These are phyloP conservation scores for Palaemon carinicauda DNA, from an alignment of 1,140 invertebrate species.

Conservation along the genomic window DNA sequence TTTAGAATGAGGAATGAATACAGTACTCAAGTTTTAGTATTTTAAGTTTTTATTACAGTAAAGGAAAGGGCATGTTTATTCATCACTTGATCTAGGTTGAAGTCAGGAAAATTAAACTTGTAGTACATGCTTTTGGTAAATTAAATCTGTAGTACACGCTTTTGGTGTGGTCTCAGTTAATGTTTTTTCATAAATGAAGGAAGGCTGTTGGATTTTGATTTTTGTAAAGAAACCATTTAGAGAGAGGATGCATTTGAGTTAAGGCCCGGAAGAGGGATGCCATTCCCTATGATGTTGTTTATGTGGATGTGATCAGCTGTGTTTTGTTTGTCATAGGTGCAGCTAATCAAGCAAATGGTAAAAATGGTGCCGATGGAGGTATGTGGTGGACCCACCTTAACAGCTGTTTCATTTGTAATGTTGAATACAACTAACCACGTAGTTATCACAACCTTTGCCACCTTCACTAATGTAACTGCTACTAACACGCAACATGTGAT, in stretches of 20 bases:
- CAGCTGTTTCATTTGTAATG: slow-evolving; percentile 33
- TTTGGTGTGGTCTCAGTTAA: not conserved
- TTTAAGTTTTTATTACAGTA: too few species aligned
- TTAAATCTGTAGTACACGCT: not conserved
- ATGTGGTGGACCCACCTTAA: slow-evolving; percentile 55
- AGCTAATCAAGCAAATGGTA: slow-evolving; percentile 59
- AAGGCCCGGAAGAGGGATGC: slow-evolving; percentile 30
- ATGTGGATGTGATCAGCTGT: slow-evolving; percentile 52
- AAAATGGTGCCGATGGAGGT: slow-evolving; percentile 59
- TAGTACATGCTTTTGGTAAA: slow-evolving; percentile 19
- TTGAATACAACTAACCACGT: slow-evolving; percentile 45
- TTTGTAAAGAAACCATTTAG: not conserved
- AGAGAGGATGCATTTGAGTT: slow-evolving; percentile 5
- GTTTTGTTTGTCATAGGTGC: slow-evolving; percentile 59
- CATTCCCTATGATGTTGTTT: slow-evolving; percentile 37
- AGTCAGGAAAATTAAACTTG: not conserved
- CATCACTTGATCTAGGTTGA: too few species aligned
- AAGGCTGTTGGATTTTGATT: not conserved
- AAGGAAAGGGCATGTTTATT: too few species aligned
- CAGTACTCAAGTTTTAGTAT: too few species aligned
- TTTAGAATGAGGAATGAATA: too few species aligned
- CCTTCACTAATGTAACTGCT: slow-evolving; percentile 8
- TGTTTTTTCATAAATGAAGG: not conserved
- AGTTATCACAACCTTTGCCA: slow-evolving; percentile 12
- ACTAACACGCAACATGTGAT: slow-evolving; percentile 25